A percentile compares a stretch with the other conserved stretches of the same genome.
These are phyloP conservation scores for Priocnemis perturbator DNA, from an alignment of 2,888 invertebrate genomes.

Conservation along the genomic window DNA sequence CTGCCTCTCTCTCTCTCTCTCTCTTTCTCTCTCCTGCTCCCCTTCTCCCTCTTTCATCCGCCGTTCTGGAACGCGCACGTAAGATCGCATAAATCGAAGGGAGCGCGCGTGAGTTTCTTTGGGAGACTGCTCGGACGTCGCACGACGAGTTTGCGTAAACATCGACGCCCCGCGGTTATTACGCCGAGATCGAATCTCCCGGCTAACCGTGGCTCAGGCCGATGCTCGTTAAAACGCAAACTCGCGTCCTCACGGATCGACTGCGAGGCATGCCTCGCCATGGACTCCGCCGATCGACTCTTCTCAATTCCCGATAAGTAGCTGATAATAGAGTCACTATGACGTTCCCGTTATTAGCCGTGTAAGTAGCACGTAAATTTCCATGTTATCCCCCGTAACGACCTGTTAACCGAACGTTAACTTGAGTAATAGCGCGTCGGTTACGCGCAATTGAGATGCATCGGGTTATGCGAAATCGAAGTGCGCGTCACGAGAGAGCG, in stretches of 20 bases:
- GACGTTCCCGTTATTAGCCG: constrained; percentile 6
- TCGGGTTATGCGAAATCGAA: no score
- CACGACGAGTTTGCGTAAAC: constrained; percentile 17
- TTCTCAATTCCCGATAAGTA: not conserved
- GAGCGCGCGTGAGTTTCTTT: not conserved
- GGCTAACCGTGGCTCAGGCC: not conserved
- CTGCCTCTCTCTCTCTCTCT: no score
- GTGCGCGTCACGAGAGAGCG: not conserved
- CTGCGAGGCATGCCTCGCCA: not conserved
- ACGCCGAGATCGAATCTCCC: constrained; percentile 19
- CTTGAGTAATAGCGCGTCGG: not conserved
- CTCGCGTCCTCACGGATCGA: constrained; percentile 9
- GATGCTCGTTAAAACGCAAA: constrained; percentile 18
- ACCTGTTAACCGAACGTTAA: constrained; percentile 11
- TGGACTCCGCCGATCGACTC: no score
- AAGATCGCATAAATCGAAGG: constrained; percentile 4
- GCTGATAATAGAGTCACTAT: constrained; percentile 10
- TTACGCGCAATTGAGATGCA: no score
- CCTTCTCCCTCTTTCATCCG: not conserved
- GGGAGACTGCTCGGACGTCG: constrained; percentile 10
- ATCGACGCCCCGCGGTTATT: constrained; percentile 18
- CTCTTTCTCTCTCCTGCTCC: not conserved
- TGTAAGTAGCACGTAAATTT: not conserved
- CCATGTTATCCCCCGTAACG: not conserved
- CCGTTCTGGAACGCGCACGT: not conserved